Percentiles rank a stretch among this genome's conserved stretches.
phyloP scores from a whole-genome alignment of 2,797 vertebrate species.

The Sebastes nivosus region DNA sequence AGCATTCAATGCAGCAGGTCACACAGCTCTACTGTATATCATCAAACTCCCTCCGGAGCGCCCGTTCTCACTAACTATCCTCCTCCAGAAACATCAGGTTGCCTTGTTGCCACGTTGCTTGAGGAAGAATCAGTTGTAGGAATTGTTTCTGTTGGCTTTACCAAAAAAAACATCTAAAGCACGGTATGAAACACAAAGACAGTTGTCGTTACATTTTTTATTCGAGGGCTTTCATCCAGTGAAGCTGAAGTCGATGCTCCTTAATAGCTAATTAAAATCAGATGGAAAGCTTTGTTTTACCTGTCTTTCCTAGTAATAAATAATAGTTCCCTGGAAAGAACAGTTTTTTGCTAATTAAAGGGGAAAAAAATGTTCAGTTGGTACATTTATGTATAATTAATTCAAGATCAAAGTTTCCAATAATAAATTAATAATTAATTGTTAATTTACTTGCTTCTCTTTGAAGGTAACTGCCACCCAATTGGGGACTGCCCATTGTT shows the following conservation, averaged over 20 bases:
- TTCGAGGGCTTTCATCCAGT: neutral
- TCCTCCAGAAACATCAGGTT: neutral
- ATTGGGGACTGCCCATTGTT: too few species aligned
- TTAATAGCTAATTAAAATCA: neutral
- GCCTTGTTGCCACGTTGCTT: neutral
- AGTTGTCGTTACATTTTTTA: neutral
- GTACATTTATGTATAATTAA: neutral
- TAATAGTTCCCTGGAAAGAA: neutral
- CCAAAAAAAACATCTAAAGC: neutral
- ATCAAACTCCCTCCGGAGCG: constrained; percentile 11
- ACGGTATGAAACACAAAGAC: neutral
- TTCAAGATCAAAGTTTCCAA: neutral
- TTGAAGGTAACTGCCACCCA: too few species aligned
- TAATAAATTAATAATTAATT: neutral
- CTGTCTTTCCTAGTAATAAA: neutral
- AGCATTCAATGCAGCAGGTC: constrained; percentile 8
- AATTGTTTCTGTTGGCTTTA: neutral
- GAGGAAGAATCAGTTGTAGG: neutral
- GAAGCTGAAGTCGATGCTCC: neutral
- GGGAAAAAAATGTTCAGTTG: neutral
- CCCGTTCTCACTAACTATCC: neutral
- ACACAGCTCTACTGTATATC: constrained; percentile 11
- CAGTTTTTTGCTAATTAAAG: too few species aligned
- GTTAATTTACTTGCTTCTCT: neutral
- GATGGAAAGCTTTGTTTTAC: neutral